Conservation (phyloP, 2,113 vertebrate species). For the Himantopus leucocephalus region DNA sequence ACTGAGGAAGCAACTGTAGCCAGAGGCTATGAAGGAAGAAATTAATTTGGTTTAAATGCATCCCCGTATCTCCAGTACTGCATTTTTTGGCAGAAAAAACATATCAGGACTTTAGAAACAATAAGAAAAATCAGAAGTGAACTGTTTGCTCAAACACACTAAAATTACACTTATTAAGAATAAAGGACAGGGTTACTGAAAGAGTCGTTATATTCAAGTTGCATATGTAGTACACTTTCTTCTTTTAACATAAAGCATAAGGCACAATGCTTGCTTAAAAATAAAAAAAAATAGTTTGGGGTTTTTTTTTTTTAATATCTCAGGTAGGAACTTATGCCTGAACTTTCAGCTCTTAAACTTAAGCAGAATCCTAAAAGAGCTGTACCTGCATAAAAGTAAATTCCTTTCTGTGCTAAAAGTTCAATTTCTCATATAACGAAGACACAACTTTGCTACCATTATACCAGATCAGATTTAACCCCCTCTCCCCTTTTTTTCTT, state of each 20-base stretch:
- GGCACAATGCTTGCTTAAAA: background rate
- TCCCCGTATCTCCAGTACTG: background rate
- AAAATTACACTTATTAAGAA: background rate
- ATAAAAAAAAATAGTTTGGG: background rate
- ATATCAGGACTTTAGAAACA: background rate
- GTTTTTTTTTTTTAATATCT: background rate
- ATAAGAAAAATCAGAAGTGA: background rate
- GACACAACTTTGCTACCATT: background rate
- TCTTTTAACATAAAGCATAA: background rate
- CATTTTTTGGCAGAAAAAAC: background rate
- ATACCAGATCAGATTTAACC: background rate
- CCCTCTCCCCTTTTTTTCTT: fast-evolving
- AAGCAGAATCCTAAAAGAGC: background rate
- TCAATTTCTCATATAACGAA: background rate
- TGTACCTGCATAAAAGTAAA: background rate
- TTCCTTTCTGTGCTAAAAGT: background rate
- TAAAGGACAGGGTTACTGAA: background rate
- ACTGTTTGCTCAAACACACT: background rate
- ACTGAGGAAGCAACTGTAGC: background rate
- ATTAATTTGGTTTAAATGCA: background rate
- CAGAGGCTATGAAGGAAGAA: background rate
- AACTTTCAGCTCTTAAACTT: background rate
- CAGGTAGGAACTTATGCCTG: background rate
- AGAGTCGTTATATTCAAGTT: background rate
- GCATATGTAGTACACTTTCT: background rate